A percentile compares a stretch with the other conserved stretches of the same genome.
These are phyloP conservation scores for Chelonus formosanus DNA, from an alignment of 2,888 invertebrate genomes.

Conservation along the genomic window DNA sequence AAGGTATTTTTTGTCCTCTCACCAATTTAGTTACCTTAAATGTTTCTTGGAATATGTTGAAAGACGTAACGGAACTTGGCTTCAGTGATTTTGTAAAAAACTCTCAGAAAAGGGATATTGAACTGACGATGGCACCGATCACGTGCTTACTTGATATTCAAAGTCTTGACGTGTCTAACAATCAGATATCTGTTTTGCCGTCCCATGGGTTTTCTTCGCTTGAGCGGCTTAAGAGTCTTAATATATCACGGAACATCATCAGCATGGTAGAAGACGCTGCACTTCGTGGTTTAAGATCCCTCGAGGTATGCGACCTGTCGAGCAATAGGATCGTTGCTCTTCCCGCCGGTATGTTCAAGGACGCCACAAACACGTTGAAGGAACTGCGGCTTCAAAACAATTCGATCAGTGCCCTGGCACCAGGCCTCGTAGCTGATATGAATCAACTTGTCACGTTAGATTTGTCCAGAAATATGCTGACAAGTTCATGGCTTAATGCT, in stretches of 20 bases:
- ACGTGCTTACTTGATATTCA: slow-evolving; percentile 83
- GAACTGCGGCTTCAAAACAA: slow-evolving; percentile 93
- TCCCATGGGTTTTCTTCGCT: slow-evolving; percentile 84
- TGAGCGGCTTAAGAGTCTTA: slow-evolving; percentile 79
- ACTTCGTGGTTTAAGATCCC: slow-evolving; percentile 79
- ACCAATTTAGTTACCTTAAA: slow-evolving; percentile 83
- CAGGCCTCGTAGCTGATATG: slow-evolving; percentile 84
- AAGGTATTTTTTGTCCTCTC: slow-evolving; percentile 84
- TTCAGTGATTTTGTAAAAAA: slow-evolving; percentile 75
- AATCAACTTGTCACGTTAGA: slow-evolving; percentile 87
- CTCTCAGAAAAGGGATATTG: slow-evolving; percentile 51
- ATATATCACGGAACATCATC: slow-evolving; percentile 88
- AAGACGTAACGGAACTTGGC: slow-evolving; percentile 87
- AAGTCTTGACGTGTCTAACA: slow-evolving; percentile 83
- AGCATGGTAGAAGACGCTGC: slow-evolving; percentile 88
- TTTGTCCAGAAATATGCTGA: slow-evolving; percentile 84
- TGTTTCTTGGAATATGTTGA: slow-evolving; percentile 86
- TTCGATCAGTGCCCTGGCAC: slow-evolving; percentile 85
- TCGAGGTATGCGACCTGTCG: slow-evolving; percentile 88
- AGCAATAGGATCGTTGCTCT: slow-evolving; percentile 90
- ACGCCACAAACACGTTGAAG: slow-evolving; percentile 80
- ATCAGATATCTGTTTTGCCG: slow-evolving; percentile 85
- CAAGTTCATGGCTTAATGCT: slow-evolving; percentile 86
- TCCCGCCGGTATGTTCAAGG: slow-evolving; percentile 85
- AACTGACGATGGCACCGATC: slow-evolving; percentile 44